Base-by-base conservation (phyloP, 2,113 vertebrate species). In the Fukomys damarensis region DNA sequence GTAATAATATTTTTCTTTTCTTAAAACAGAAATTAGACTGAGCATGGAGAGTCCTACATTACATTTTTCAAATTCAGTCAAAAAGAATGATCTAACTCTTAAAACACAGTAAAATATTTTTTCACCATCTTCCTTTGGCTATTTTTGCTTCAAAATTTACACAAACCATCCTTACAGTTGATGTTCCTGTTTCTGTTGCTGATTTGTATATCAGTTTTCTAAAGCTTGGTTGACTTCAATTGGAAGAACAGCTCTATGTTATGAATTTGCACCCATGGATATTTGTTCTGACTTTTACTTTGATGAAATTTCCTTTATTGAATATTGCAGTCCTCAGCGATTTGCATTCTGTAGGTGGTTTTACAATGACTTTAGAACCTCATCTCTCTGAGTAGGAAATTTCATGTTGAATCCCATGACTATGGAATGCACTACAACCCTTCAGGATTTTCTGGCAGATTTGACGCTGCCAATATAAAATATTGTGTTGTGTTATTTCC, bases 231-330 rank as follows among this genome's bases (percentile, higher is more conserved):
- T 90, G 49, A 26, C 20, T 46, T 58, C 94, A 59, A 24, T 5
- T 96, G 30, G 13, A 38, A 52, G 61, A 88, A 52, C 79, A 43
- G 24, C 52, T 56, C 58, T 24, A 2, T 22, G 3, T 13, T 91
- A 41, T 26, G 68, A 38, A 19, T 80, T 83, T 82, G 2, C 9
- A 19, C 3, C 68, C 58, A 7, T n/a, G 26, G 2, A 32, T 63
- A n/a, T 77, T 91, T 56, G 35, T 63, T 24, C 35, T 85, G 9
- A 85, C 7, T 54, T 19, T 46, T 86, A 84, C 56, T 96, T 56
- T 79, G 32, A 72, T 46, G 5, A 20, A 93, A 63, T 30, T 2
- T n/a, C 24, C 14, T 59, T 9, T 81, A 61, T 86, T 49, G 80
- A 82, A 84, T 9, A 87, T 52, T 77, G 83, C 28, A 87, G 2